Conservation (phyloP, 2,888 invertebrate species). For the Aphidoletes aphidimyza region DNA sequence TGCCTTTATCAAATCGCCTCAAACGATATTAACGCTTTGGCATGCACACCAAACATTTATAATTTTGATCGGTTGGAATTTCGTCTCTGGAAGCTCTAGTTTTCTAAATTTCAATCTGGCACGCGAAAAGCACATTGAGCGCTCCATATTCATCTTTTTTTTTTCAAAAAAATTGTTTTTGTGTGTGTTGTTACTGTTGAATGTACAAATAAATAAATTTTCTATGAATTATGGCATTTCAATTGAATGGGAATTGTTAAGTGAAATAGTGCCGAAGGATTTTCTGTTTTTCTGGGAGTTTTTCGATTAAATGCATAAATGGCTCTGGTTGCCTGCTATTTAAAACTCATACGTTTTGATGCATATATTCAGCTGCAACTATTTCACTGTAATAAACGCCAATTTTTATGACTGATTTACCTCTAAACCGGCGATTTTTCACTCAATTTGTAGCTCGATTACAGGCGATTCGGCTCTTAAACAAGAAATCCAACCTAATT, state of each 20-base stretch:
- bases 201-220: conserved; percentile 26
- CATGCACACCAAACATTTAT: conserved; percentile 7
- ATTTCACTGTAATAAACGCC: not conserved
- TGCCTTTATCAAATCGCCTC: not conserved
- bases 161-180: too few relatives aligned
- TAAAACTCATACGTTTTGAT: too few relatives aligned
- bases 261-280: not conserved
- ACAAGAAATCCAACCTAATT: not conserved
- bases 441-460: too few relatives aligned
- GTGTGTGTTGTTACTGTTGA: too few relatives aligned
- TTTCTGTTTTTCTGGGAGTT: too few relatives aligned
- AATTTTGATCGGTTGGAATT: not conserved
- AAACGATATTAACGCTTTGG: conserved; percentile 19
- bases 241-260: not conserved
- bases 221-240: conserved; percentile 33
- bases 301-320: conserved; percentile 18
- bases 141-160: not conserved
- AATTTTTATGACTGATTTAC: too few relatives aligned
- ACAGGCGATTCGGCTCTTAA: not conserved
- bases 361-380: too few relatives aligned
- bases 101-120: conserved; percentile 19
- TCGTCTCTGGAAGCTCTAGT: not conserved
- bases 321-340: too few relatives aligned
- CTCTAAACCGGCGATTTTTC: too few relatives aligned
- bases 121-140: not conserved